Conservation (phyloP, 1,140 invertebrate species). For the Harpegnathos saltator region DNA sequence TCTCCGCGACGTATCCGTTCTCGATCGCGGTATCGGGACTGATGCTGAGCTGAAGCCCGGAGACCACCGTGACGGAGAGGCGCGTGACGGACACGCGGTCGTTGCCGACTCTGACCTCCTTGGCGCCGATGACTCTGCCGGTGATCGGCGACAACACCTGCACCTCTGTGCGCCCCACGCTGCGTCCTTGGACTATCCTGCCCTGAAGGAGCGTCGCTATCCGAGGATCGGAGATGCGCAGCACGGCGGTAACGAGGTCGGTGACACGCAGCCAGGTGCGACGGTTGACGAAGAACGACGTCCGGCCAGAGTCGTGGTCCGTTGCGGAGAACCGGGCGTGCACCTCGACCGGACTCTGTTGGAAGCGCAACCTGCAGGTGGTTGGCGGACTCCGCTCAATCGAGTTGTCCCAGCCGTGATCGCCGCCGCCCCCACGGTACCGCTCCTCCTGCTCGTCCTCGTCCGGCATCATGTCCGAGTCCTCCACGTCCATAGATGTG, state of each 20-base stretch:
- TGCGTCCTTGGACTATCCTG: constrained; percentile 94
- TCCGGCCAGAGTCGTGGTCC: constrained; percentile 96
- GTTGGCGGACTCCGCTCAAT: constrained; percentile 81
- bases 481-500: constrained; percentile 73
- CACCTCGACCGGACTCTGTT: constrained; percentile 95
- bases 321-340: constrained; percentile 95
- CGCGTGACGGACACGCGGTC: constrained; percentile 95
- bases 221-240: constrained; percentile 95
- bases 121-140: constrained; percentile 95
- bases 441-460: constrained; percentile 78
- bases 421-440: constrained; percentile 82
- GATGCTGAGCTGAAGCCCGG: constrained; percentile 95
- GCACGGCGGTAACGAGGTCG: constrained; percentile 93
- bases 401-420: constrained; percentile 85
- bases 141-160: constrained; percentile 97
- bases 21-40: constrained; percentile 93
- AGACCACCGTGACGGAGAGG: constrained; percentile 94
- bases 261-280: constrained; percentile 95
- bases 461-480: constrained; percentile 66
- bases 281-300: constrained; percentile 95
- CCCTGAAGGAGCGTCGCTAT: constrained; percentile 94
- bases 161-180: constrained; percentile 95
- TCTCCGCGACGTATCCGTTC: constrained; percentile 96
- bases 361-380: constrained; percentile 93
- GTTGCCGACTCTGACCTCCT: constrained; percentile 95